A percentile compares a stretch with the other conserved stretches of the same genome.
Evolutionary conservation across 2,888 invertebrate genomes (phyloP).

Genomic region (Plusia festucae): DNA sequence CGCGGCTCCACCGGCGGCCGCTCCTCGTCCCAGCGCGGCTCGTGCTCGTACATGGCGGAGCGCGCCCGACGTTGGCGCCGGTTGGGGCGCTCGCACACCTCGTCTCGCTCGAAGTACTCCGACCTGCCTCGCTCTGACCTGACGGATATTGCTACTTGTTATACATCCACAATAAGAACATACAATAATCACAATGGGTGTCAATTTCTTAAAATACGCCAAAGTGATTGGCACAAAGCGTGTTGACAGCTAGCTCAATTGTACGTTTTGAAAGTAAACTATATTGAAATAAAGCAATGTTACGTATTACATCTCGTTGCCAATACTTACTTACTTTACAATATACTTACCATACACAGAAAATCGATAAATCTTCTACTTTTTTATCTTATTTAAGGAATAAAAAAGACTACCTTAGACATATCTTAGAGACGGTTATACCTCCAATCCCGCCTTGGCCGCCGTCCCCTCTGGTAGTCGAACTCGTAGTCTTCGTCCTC

Average conservation of each 20-base stretch:
- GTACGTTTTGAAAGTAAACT: too few relatives aligned
- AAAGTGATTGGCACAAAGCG: too few relatives aligned
- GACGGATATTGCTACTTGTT: neutral
- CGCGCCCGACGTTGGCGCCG: conserved; percentile 76
- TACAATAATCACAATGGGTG: neutral
- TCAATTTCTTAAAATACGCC: too few relatives aligned
- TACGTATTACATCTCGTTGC: too few relatives aligned
- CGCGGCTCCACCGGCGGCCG: conserved; percentile 52
- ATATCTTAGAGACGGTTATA: conserved; percentile 24
- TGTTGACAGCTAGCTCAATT: too few relatives aligned
- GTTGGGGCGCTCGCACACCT: conserved; percentile 65
- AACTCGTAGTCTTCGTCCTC: conserved; percentile 84
- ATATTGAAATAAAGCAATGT: too few relatives aligned
- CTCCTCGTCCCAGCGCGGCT: conserved; percentile 68
- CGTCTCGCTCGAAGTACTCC: conserved; percentile 76
- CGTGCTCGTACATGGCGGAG: conserved; percentile 77
- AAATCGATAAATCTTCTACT: too few relatives aligned
- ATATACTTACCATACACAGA: too few relatives aligned
- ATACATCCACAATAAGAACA: neutral
- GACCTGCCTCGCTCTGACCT: conserved; percentile 77
- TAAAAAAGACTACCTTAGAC: too few relatives aligned
- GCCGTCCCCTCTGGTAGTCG: conserved; percentile 72
- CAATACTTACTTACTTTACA: too few relatives aligned
- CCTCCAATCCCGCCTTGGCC: conserved; percentile 68
- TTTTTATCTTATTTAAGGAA: too few relatives aligned